Base-by-base conservation (phyloP, 2,888 invertebrate genomes). In the Tachina lurida region DNA sequence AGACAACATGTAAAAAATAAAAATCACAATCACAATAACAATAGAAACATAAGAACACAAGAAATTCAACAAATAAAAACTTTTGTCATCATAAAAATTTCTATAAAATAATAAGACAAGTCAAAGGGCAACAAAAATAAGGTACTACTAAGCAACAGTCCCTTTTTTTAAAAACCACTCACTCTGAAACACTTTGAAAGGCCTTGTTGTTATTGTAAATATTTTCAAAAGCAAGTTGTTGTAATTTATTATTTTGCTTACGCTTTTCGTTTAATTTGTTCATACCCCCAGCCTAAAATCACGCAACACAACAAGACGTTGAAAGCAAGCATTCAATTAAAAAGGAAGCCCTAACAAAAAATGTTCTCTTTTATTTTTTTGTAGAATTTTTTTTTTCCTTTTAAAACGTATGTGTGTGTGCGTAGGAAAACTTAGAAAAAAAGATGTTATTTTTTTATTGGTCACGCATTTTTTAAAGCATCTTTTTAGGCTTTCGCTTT, bases 241-340 rank as follows among this genome's bases (percentile, higher is more conserved):
- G 12, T 43, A 52, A 67, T 70, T 41, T 78, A 17, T 54, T 62
- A 17, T 56, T 68, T 17, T 60, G 17, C 31, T 81, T 76, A 71
- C 73, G 52, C 43, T 49, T 81, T 67, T 76, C 77, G 62, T 77
- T 77, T 62, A 73, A 77, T 81, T 81, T 84, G 31, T 60, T 60
- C 60, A 45, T 5, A 65, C 49, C 31, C 43, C 10, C 10, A 39
- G 22, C 22, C 60, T 17, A 56, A 74, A 62, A 49, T n/a, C 45
- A 49, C 31, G 45, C 52, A 73, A 39, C 12, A 45, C 15, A 12
- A 70, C 22, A 19, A 17, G 4, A 31, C 3, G 4, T 31, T 2
- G 4, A 47, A 65, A 70, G 43, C 13, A 22, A 31, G 68, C 65
- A 68, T 73, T 73, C 77, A 85, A 82, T 82, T 85, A 82, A 78